Conservation (phyloP, 1,140 invertebrate genomes). For the Saccostrea cuccullata region DNA sequence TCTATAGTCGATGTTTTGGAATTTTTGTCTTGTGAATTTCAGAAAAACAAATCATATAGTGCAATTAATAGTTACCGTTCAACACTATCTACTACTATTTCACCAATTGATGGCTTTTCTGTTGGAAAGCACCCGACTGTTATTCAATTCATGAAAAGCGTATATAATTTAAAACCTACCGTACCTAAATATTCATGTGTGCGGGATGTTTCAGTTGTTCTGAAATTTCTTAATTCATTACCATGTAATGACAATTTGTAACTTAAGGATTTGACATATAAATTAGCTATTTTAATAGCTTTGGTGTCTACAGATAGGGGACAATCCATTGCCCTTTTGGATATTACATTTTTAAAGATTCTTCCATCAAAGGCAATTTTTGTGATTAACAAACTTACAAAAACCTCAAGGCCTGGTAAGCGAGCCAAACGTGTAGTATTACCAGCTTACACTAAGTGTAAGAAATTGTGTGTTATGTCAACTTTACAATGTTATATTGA, state of each 20-base stretch:
- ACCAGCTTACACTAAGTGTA: slow-evolving; percentile 35
- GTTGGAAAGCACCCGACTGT: slow-evolving; percentile 30
- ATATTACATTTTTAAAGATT: not conserved
- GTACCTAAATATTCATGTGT: not conserved
- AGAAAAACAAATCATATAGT: not conserved
- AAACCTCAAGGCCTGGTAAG: slow-evolving; percentile 21
- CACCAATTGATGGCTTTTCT: not conserved
- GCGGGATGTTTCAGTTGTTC: slow-evolving; percentile 54
- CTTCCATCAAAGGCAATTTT: not conserved
- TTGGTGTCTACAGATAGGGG: slow-evolving; percentile 34
- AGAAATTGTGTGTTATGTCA: slow-evolving; percentile 48
- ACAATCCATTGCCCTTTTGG: slow-evolving; percentile 23
- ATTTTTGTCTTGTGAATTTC: slow-evolving; percentile 10
- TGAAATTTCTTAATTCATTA: slow-evolving; percentile 45
- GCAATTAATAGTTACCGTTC: slow-evolving; percentile 9
- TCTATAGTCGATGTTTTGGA: not conserved
- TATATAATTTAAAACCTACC: slow-evolving; percentile 1
- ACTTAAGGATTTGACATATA: slow-evolving; percentile 25
- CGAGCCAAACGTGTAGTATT: not conserved
- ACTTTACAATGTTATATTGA: slow-evolving; percentile 46
- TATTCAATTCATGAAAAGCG: not conserved
- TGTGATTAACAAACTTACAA: not conserved
- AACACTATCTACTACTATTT: not conserved
- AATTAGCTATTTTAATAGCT: slow-evolving; percentile 38
- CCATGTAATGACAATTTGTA: not conserved